Evolutionary conservation across 2,888 invertebrate species (phyloP).

Genomic region (Drosophila kambysellisi): DNA sequence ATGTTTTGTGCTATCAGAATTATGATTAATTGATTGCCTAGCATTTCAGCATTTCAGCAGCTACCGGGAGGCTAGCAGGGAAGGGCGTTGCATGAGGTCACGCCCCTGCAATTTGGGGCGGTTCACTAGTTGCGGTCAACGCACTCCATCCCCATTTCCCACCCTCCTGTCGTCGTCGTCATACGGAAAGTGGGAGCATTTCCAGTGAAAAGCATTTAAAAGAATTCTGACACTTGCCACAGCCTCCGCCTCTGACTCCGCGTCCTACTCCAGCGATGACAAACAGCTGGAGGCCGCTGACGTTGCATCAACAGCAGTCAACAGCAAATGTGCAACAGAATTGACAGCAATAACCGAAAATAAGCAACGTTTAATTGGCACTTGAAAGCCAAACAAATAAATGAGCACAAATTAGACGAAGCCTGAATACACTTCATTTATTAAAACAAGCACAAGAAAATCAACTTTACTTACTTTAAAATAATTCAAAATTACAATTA

Average conservation of each 20-base stretch:
- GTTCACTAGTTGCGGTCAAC: slow-evolving; percentile 51
- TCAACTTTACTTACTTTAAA: background rate
- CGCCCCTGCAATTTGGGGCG: slow-evolving; percentile 68
- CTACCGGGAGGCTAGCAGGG: slow-evolving; percentile 19
- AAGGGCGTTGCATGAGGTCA: slow-evolving; percentile 41
- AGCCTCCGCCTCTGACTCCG: background rate
- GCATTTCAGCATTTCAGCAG: slow-evolving; percentile 46
- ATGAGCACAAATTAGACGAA: slow-evolving; percentile 2
- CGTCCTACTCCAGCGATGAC: slow-evolving; percentile 50
- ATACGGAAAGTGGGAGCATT: slow-evolving; percentile 6
- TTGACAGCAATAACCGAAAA: slow-evolving; percentile 72
- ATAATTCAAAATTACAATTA: background rate
- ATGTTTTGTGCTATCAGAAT: slow-evolving; percentile 73
- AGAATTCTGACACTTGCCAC: slow-evolving; percentile 43
- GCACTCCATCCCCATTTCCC: slow-evolving; percentile 23
- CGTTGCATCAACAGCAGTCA: slow-evolving; percentile 46
- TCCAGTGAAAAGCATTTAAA: slow-evolving; percentile 50
- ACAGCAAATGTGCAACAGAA: slow-evolving; percentile 57
- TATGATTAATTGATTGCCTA: slow-evolving; percentile 76
- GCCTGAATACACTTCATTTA: slow-evolving; percentile 26
- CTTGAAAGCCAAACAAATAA: slow-evolving; percentile 32
- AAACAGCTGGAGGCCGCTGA: slow-evolving; percentile 59
- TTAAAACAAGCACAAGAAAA: background rate
- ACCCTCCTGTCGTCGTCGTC: background rate
- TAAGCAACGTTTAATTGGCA: slow-evolving; percentile 75